Conservation (phyloP, 2,888 invertebrate genomes). For the Homarus gammarus region DNA sequence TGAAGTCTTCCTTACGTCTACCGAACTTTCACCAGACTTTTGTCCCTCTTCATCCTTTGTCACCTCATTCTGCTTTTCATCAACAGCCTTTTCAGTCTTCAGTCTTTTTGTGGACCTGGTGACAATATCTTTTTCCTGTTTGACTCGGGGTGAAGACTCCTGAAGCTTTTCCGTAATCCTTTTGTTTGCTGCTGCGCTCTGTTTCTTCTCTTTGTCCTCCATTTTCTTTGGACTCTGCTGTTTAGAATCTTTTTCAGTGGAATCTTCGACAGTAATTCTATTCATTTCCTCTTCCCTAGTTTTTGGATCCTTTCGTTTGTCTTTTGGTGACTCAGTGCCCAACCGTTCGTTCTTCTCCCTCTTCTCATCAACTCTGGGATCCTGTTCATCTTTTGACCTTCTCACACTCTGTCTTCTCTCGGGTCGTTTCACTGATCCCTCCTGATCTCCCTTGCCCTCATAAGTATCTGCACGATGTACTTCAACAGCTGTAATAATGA, state of each 20-base stretch:
- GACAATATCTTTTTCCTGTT: constrained; percentile 71
- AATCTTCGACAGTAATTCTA: constrained; percentile 60
- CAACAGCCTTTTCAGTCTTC: constrained; percentile 48
- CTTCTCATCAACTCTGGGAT: constrained; percentile 43
- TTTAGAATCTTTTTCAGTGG: constrained; percentile 41
- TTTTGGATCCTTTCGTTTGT: constrained; percentile 58
- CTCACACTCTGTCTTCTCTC: constrained; percentile 64
- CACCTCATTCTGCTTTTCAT: constrained; percentile 32
- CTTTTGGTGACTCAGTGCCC: constrained; percentile 44
- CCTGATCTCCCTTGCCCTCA: constrained; percentile 32
- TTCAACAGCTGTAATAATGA: constrained; percentile 60
- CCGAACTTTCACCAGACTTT: constrained; percentile 16
- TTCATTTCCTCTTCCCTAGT: constrained; percentile 63
- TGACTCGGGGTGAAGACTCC: constrained; percentile 11
- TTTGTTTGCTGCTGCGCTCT: constrained; percentile 1
- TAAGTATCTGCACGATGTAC: constrained; percentile 61
- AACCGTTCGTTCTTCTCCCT: constrained; percentile 43
- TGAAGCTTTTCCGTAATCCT: constrained; percentile 24
- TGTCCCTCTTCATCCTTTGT: constrained; percentile 28
- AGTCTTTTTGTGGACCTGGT: constrained; percentile 68
- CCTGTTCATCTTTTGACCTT: constrained; percentile 56
- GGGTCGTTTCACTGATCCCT: constrained; percentile 12
- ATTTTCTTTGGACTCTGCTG: constrained; percentile 29
- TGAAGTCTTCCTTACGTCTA: constrained; percentile 9
- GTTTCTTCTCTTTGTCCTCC: constrained; percentile 39